Conservation (phyloP, 2,797 vertebrate genomes). For the Thalassophryne amazonica region DNA sequence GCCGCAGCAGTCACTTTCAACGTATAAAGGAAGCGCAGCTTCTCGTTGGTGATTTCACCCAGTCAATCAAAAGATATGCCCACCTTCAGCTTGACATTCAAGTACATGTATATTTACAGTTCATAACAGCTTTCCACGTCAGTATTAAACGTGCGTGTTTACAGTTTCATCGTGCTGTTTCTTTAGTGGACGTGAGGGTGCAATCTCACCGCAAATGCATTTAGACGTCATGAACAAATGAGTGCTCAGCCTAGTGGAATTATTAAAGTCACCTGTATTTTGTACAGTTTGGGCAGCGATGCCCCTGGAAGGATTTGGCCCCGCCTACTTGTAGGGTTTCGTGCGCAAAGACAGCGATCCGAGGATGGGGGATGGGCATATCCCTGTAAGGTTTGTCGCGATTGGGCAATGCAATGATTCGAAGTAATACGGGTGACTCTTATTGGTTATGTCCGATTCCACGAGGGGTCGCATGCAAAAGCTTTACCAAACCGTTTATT, state of each 20-base stretch:
- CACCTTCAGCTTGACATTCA: conserved; percentile 34
- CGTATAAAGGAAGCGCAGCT: neutral
- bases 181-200: too few relatives aligned
- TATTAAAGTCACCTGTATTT: neutral
- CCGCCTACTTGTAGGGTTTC: conserved; percentile 74
- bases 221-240: neutral
- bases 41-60: conserved; percentile 29
- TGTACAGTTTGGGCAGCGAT: conserved; percentile 22
- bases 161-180: neutral
- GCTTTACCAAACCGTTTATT: conserved; percentile 79
- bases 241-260: neutral
- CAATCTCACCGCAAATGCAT: rapidly evolving
- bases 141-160: neutral
- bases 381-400: conserved; percentile 24
- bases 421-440: conserved; percentile 59
- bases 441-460: conserved; percentile 62
- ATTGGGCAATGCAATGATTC: conserved; percentile 71
- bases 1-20: conserved; percentile 32
- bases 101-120: conserved; percentile 30
- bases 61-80: conserved; percentile 12
- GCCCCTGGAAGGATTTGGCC: conserved; percentile 54
- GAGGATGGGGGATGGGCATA: conserved; percentile 76
- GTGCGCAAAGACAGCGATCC: conserved; percentile 69
- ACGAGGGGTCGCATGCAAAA: conserved; percentile 63
- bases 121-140: neutral